Evolutionary conservation across 1,140 invertebrate species (phyloP), one percentile per base, ranked within the genome.

Genomic region (Drosophila pectinifera): DNA sequence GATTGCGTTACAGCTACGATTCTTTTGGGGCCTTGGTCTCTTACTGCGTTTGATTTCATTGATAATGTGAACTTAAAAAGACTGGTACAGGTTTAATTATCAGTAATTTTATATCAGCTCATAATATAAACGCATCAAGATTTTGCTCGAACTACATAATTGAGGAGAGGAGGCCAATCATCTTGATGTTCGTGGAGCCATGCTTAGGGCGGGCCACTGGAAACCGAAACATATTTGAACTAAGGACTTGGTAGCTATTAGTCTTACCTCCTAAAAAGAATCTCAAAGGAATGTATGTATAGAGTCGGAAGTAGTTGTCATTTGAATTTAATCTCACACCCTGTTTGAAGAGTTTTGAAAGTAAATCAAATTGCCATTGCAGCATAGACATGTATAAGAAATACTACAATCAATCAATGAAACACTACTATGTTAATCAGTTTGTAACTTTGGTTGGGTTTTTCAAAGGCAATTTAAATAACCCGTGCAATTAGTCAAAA

Each of bases 1-100:
- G 20, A 39, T 57, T 58, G 16, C 28, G 41, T 74, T 55, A 22
- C 42, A 43, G 49, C 74, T 65, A 18, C 22, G 26, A 58, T 70
- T 70, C 10, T 39, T 54, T 75, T 34, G 41, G 41, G 38, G 70
- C 39, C 43, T 16, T 39, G 55, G 45, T 78, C 67, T 78, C 77
- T 54, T 56, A 31, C 14, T 72, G 41, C 36, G 53, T 68, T 59
- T 49, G 26, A 48, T 73, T 68, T 54, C 18, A 70, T 54, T 75
- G 74, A 79, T 83, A 82, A 76, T 88, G 83, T 88, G 59, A 88
- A 89, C 83, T 89, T 51, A 68, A 88, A 64, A 88, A 88, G 83
- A 88, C 83, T 88, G 83, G 88, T 88, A 83, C 76, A 88, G 67
- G 72, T 89, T 88, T 83, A 88, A 88, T 83, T 88, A 88, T 89